These are phyloP conservation scores for Leucosticte australis DNA, from an alignment of 2,113 vertebrate species.

Conservation along the genomic window DNA sequence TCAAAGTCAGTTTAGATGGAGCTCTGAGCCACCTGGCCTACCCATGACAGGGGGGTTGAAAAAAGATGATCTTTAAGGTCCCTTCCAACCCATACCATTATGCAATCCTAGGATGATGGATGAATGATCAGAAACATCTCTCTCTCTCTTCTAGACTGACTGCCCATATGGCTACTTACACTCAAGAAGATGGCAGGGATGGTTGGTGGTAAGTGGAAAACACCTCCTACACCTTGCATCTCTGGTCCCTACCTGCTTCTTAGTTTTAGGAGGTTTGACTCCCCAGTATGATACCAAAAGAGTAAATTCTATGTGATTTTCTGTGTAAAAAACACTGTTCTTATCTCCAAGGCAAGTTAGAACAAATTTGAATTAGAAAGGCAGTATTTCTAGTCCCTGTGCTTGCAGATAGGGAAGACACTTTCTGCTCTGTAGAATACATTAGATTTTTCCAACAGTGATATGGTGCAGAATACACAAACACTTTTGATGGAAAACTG, in stretches of 20 bases:
- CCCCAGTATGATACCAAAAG: accelerated
- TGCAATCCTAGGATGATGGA: too few relatives aligned
- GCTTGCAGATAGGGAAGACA: not conserved
- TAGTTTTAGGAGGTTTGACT: not conserved
- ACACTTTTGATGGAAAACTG: not conserved
- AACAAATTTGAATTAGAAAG: not conserved
- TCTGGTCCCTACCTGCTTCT: not conserved
- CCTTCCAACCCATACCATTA: not conserved
- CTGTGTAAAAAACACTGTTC: not conserved
- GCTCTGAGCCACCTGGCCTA: not conserved
- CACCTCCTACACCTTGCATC: not conserved
- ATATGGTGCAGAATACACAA: not conserved
- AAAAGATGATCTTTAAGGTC: not conserved
- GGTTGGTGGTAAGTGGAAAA: not conserved
- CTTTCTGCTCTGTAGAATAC: not conserved
- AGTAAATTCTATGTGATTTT: not conserved
- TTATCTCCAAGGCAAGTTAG: not conserved
- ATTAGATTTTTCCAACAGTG: not conserved
- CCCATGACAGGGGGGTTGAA: accelerated
- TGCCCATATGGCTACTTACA: not conserved
- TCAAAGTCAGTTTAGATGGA: not conserved
- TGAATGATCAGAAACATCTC: not conserved
- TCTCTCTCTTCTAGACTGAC: not conserved
- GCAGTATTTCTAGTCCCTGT: not conserved
- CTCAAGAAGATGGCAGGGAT: not conserved